phyloP scores from a whole-genome alignment of 1,140 invertebrate genomes.

The Asobara japonica region DNA sequence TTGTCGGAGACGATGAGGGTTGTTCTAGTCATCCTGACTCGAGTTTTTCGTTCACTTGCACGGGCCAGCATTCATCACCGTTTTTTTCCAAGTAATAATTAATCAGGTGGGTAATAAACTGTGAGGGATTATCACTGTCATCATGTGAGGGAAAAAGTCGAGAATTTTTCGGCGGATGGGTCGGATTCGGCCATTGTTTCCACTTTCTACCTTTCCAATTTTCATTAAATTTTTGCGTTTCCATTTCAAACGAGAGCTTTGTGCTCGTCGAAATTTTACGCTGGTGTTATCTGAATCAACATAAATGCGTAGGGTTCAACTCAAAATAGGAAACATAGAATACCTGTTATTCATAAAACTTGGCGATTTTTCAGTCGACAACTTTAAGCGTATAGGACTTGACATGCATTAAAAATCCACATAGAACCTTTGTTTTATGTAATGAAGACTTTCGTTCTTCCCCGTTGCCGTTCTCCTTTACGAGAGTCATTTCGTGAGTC shows the following conservation, averaged over 20 bases:
- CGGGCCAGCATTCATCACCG: background rate
- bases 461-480: background rate
- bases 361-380: background rate
- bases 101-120: slow-evolving; percentile 8
- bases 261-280: no score
- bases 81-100: background rate
- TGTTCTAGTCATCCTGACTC: slow-evolving; percentile 8
- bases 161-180: background rate
- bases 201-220: background rate
- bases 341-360: background rate
- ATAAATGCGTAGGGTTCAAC: no score
- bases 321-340: no score
- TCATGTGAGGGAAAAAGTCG: background rate
- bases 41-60: background rate
- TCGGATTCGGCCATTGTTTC: no score
- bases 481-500: background rate
- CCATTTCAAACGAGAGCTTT: background rate
- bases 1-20: background rate
- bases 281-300: no score
- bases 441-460: background rate
- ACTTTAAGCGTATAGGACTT: background rate
- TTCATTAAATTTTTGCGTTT: background rate
- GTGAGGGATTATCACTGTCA: background rate
- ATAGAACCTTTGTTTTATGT: background rate
- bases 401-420: background rate